Conservation (phyloP, 2,797 vertebrate genomes). For the Takifugu ocellatus region DNA sequence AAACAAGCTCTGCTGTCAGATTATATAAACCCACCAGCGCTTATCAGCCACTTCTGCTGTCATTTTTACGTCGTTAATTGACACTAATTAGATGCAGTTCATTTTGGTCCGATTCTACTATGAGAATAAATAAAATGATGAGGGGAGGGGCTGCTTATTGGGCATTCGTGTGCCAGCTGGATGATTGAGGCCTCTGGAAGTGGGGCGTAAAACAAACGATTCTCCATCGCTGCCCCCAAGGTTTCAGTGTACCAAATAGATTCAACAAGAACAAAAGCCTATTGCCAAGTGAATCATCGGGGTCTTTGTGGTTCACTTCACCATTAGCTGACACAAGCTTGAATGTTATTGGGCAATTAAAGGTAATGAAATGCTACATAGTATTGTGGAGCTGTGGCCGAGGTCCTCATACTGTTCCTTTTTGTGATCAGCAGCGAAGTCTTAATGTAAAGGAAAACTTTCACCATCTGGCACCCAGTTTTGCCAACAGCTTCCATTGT, state of each 20-base stretch:
- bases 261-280: slow-evolving; percentile 62
- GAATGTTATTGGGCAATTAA: slow-evolving; percentile 69
- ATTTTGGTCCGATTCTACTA: slow-evolving; percentile 10
- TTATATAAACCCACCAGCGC: slow-evolving; percentile 26
- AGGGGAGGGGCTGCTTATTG: slow-evolving; percentile 18
- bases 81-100: slow-evolving; percentile 22
- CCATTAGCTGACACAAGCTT: slow-evolving; percentile 66
- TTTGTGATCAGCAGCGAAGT: slow-evolving; percentile 54
- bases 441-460: slow-evolving; percentile 40
- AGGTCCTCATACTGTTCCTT: slow-evolving; percentile 23
- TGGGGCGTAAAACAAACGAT: slow-evolving; percentile 63
- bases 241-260: slow-evolving; percentile 53
- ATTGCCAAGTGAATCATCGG: slow-evolving; percentile 61
- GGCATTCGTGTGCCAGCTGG: slow-evolving; percentile 50
- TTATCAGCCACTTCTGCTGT: slow-evolving; percentile 31
- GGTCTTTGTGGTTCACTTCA: slow-evolving; percentile 65
- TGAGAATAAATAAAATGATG: slow-evolving; percentile 33
- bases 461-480: slow-evolving; percentile 45
- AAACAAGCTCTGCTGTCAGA: slow-evolving; percentile 38
- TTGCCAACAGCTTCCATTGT: slow-evolving; percentile 47
- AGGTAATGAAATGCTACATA: slow-evolving; percentile 58
- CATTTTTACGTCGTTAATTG: slow-evolving; percentile 22
- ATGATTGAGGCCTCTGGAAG: slow-evolving; percentile 52
- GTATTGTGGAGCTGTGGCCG: slow-evolving; percentile 46
- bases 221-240: slow-evolving; percentile 53